phyloP scores from a whole-genome alignment of 2,113 vertebrate species.

The Pelecanoides urinatrix region DNA sequence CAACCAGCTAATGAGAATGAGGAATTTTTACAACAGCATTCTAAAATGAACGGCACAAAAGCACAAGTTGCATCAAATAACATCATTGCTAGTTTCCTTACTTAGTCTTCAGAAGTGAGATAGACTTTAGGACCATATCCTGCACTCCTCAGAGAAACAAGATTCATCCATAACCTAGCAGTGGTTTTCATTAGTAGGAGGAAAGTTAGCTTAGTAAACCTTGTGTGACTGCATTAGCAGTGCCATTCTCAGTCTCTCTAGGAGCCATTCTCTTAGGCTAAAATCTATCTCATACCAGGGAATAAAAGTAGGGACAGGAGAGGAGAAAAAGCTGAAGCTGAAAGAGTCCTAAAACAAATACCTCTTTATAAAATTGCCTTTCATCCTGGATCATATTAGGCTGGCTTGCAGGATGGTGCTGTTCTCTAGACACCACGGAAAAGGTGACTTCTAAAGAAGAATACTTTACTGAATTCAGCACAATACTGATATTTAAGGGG shows the following conservation, averaged over 20 bases:
- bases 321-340: neutral
- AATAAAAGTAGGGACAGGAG: neutral
- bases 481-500: neutral
- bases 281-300: neutral
- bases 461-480: neutral
- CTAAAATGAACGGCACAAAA: constrained; percentile 20
- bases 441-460: neutral
- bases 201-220: neutral
- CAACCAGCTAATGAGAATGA: constrained; percentile 31
- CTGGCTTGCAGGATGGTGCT: neutral
- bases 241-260: neutral
- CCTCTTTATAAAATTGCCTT: neutral
- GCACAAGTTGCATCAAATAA: neutral
- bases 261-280: neutral
- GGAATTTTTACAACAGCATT: constrained; percentile 17
- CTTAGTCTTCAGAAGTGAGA: neutral
- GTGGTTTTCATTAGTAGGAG: neutral
- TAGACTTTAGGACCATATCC: neutral
- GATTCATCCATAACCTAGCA: neutral
- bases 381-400: neutral
- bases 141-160: neutral
- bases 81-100: neutral
- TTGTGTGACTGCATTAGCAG: neutral
- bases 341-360: neutral
- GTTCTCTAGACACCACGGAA: neutral